phyloP scores from a whole-genome alignment of 2,888 invertebrate species.

The Pachydiplax longipennis region DNA sequence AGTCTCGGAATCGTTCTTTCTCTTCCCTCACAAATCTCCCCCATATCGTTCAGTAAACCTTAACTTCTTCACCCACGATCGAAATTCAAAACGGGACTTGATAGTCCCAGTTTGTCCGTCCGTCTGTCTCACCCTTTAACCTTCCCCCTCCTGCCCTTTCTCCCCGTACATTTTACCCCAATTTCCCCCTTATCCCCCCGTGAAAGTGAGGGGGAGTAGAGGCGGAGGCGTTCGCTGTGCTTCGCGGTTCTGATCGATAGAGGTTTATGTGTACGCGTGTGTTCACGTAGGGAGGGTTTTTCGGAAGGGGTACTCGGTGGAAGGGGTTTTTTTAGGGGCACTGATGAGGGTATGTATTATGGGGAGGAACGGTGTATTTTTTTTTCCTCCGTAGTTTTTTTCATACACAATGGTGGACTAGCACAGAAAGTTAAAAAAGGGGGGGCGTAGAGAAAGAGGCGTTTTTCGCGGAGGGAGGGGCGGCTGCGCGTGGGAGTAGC shows the following conservation, averaged over 20 bases:
- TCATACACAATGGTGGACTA: neutral
- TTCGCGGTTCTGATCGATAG: slow-evolving; percentile 1
- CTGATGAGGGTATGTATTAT: slow-evolving; percentile 5
- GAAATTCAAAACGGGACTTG: no score
- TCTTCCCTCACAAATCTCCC: no score
- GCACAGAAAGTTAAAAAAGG: neutral
- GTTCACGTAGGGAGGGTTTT: slow-evolving; percentile 51
- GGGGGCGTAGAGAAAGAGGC: neutral
- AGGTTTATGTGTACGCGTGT: slow-evolving; percentile 40
- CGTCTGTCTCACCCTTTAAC: neutral
- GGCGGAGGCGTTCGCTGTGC: neutral
- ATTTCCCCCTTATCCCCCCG: neutral
- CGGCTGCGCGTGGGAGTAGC: neutral
- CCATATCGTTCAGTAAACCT: no score
- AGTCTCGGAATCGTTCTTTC: no score
- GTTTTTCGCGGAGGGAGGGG: neutral
- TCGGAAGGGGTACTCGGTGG: slow-evolving; percentile 54
- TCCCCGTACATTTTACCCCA: neutral
- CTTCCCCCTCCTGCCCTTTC: neutral
- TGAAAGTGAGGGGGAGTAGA: neutral
- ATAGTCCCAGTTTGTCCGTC: no score
- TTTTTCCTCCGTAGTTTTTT: neutral
- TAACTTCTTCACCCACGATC: no score
- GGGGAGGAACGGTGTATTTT: slow-evolving; percentile 2
- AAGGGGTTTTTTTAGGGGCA: slow-evolving; percentile 46